Percentiles rank a stretch among this genome's conserved stretches.
Evolutionary conservation across 2,113 vertebrate species (phyloP).

Genomic region (Lutjanus erythropterus): DNA sequence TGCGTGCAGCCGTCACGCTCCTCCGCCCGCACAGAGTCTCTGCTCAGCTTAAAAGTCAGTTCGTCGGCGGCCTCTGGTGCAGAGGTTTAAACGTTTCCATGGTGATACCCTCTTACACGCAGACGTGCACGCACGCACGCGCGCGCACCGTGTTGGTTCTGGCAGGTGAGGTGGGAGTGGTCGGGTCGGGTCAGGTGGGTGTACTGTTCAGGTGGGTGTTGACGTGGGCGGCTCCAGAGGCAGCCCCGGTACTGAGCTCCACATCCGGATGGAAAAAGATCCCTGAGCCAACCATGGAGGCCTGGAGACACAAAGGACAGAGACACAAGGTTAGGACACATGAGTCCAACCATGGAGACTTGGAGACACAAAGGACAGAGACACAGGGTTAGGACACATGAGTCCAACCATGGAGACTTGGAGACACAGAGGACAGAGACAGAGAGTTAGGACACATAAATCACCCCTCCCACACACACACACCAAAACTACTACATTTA

Average conservation of each 20-base stretch:
- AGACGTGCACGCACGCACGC: too few species aligned
- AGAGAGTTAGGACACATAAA: not conserved
- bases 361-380: conserved; percentile 13
- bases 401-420: conserved; percentile 56
- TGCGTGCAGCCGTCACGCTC: conserved; percentile 1
- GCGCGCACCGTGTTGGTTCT: not conserved
- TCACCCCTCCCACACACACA: too few species aligned
- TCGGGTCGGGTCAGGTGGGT: conserved; percentile 28
- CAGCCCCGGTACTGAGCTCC: conserved; percentile 40
- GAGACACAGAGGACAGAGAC: not conserved
- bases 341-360: conserved; percentile 45
- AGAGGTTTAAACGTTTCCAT: conserved; percentile 28
- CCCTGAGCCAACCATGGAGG: conserved; percentile 79
- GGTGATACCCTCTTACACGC: conserved; percentile 44
- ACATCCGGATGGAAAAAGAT: conserved; percentile 58
- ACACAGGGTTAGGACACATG: not conserved
- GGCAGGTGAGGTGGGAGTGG: conserved; percentile 37
- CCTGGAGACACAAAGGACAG: conserved; percentile 43
- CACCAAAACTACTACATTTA: too few species aligned
- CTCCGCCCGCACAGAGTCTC: not conserved
- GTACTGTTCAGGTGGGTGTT: not conserved
- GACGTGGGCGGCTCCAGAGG: conserved; percentile 5
- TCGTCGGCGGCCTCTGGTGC: not conserved
- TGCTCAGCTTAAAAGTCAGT: not conserved
- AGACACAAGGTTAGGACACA: not conserved